A percentile compares a stretch with the other conserved stretches of the same genome.
Conservation (phyloP, 1,140 invertebrate genomes). For the Macrocentrus cingulum region DNA sequence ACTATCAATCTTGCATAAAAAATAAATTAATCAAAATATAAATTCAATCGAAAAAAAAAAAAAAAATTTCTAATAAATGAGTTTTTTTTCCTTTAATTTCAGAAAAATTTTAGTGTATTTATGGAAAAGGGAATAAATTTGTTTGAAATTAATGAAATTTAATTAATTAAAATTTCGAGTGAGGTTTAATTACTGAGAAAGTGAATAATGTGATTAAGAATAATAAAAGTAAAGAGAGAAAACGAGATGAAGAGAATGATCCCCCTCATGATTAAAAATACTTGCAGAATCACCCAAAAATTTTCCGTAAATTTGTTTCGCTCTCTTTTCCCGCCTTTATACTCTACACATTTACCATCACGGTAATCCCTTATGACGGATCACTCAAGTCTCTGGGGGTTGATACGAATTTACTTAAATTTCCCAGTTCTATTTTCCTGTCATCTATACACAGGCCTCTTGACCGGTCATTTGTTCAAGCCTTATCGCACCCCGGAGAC, state of each 20-base stretch:
- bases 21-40: no score
- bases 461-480: slow-evolving; percentile 49
- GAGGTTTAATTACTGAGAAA: not conserved
- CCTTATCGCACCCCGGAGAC: slow-evolving; percentile 49
- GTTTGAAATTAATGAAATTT: slow-evolving; percentile 30
- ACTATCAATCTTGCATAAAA: no score
- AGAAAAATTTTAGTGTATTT: no score
- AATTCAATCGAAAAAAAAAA: slow-evolving; percentile 10
- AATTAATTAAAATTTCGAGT: slow-evolving; percentile 15
- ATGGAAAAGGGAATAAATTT: no score
- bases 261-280: no score
- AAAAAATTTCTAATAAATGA: no score
- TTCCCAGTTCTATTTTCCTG: slow-evolving; percentile 41
- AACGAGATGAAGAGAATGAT: no score
- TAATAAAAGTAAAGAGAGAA: no score
- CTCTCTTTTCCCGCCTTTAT: slow-evolving; percentile 17
- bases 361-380: slow-evolving; percentile 51
- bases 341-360: slow-evolving; percentile 41
- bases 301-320: slow-evolving; percentile 13
- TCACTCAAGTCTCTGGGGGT: slow-evolving; percentile 41
- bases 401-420: slow-evolving; percentile 55
- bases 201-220: no score
- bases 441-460: slow-evolving; percentile 27
- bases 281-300: no score
- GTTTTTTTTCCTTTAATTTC: no score